Conservation (phyloP, 2,113 vertebrate species). For the Ia io region DNA sequence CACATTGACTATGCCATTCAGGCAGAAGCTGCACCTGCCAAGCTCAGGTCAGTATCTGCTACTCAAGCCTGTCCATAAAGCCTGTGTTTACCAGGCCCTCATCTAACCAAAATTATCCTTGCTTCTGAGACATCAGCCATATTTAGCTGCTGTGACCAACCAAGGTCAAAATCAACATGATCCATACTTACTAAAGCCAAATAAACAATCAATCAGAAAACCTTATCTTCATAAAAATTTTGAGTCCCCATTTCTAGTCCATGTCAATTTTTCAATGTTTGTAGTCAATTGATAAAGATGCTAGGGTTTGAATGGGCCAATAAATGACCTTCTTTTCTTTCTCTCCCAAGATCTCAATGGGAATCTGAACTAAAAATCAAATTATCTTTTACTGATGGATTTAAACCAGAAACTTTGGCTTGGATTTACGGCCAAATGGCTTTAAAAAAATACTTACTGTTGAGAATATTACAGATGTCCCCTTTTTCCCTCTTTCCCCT, state of each 20-base stretch:
- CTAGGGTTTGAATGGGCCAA: neutral
- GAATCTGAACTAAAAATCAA: constrained; percentile 8
- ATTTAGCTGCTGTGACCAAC: neutral
- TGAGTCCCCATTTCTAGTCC: neutral
- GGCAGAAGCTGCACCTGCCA: neutral
- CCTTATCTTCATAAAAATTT: neutral
- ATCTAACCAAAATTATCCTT: constrained; percentile 3
- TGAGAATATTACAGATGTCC: no score
- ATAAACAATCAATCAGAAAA: constrained; percentile 11
- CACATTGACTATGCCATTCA: constrained; percentile 30
- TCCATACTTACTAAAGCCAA: neutral
- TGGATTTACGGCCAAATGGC: neutral
- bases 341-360: neutral
- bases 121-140: neutral
- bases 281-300: neutral
- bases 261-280: neutral
- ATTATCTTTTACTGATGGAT: neutral
- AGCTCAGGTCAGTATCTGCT: constrained; percentile 46
- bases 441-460: neutral
- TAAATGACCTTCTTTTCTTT: neutral
- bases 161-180: constrained; percentile 30
- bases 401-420: neutral
- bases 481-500: no score
- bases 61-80: neutral
- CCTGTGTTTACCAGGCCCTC: neutral